Base-by-base conservation (phyloP, 1,140 invertebrate species). In the Bilobella aurantiaca region DNA sequence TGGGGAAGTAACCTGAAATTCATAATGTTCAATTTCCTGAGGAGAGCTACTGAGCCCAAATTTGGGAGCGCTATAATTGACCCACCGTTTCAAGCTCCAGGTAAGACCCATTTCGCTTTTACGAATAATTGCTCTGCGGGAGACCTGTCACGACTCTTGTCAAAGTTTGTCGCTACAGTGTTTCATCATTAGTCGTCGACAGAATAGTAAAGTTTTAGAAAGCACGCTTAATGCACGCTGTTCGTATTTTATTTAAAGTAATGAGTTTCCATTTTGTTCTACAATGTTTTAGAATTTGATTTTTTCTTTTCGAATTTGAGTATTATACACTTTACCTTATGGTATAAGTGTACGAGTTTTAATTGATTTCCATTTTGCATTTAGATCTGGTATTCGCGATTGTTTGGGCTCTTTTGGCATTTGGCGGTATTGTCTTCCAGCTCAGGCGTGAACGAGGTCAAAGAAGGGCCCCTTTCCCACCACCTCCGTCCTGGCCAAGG, bases 1-100 rank as follows among this genome's bases (percentile, higher is more conserved):
- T 62, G 82, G 64, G 84, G 83, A 8, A 82, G 82, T 16, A 83
- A 81, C 76, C 75, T 89, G 46, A 85, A 84, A 73, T 89, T 86
- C 73, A 86, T 89, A 47, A 67, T 87, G 1, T 79, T 89, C 14
- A 89, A 88, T 73, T 77, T 80, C 0, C 74, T 87, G 8, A 77
- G 85, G 69, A 77, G 86, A 63, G 79, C 81, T 3, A 81, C 80
- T 0, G 80, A 84, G 18, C 63, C 76, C 0, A 76, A 79, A 53
- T 89, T 87, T 73, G 78, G 81, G 42, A 74, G 77, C 12, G 86
- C 84, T 16, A 77, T 83, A 21, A 75, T 86, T 14, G 77, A 82
- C 65, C 82, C 83, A 30, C 85, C 86, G 0, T 83, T 66, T 58
- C 58, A 67, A 32, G 37, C 34, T n/a, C 31, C 61, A 62, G 69